Conservation (phyloP, 2,888 invertebrate species). For the Molorchus minor region DNA sequence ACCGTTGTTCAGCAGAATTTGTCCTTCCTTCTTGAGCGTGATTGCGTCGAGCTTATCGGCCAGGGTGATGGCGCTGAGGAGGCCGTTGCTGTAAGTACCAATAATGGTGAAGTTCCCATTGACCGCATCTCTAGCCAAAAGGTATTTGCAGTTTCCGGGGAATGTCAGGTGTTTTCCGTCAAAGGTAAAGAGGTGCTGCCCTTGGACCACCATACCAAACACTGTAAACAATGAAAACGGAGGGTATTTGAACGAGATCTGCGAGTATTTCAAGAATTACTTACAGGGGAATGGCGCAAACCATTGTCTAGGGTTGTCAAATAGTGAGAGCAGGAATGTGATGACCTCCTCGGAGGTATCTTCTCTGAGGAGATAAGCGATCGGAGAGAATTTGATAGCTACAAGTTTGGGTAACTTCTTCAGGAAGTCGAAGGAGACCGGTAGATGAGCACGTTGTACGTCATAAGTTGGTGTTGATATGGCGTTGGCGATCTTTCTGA, state of each 20-base stretch:
- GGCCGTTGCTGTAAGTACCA: constrained; percentile 75
- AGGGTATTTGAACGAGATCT: neutral
- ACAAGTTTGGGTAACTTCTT: constrained; percentile 67
- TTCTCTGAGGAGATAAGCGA: constrained; percentile 69
- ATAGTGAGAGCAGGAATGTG: constrained; percentile 65
- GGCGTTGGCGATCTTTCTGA: constrained; percentile 55
- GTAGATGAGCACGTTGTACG: constrained; percentile 18
- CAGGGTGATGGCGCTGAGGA: constrained; percentile 73
- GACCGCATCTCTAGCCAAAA: constrained; percentile 83
- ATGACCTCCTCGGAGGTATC: constrained; percentile 64
- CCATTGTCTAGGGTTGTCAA: constrained; percentile 67
- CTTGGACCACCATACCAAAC: constrained; percentile 77
- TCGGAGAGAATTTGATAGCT: constrained; percentile 68
- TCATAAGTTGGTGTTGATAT: constrained; percentile 32
- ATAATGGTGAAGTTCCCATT: constrained; percentile 88
- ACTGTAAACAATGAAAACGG: too few species aligned
- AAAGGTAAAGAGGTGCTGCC: constrained; percentile 88
- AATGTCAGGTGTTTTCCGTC: constrained; percentile 84
- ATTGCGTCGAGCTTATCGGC: constrained; percentile 73
- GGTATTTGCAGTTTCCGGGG: constrained; percentile 84
- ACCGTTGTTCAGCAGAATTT: constrained; percentile 71
- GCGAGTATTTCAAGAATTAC: constrained; percentile 48
- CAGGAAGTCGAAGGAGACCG: constrained; percentile 50
- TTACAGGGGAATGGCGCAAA: constrained; percentile 73
- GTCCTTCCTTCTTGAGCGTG: constrained; percentile 65